Conservation (phyloP, 1,140 invertebrate species). For the Maniola jurtina region DNA sequence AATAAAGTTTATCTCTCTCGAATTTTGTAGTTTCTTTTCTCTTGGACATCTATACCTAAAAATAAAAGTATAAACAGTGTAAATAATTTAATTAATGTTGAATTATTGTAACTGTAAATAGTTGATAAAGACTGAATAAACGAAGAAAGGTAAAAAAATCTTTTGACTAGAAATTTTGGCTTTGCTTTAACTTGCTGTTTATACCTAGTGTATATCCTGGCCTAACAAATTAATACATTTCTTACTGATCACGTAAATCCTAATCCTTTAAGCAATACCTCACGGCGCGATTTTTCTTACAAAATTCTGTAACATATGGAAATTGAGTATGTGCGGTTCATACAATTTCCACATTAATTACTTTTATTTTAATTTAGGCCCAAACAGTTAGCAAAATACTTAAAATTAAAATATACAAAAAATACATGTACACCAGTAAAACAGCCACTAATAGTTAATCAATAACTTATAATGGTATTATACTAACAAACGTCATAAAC, state of each 20-base stretch:
- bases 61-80: background rate
- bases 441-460: too few relatives aligned
- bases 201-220: background rate
- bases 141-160: slow-evolving; percentile 3
- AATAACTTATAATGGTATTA: too few relatives aligned
- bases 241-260: background rate
- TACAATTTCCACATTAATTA: too few relatives aligned
- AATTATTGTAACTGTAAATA: background rate
- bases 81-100: background rate
- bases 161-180: slow-evolving; percentile 4
- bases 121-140: background rate
- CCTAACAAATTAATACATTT: background rate
- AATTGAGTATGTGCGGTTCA: too few relatives aligned
- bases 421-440: too few relatives aligned
- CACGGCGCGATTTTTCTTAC: too few relatives aligned
- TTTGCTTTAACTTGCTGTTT: slow-evolving; percentile 19
- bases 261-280: background rate
- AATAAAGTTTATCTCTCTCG: slow-evolving; percentile 38
- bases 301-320: too few relatives aligned
- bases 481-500: too few relatives aligned
- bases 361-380: too few relatives aligned
- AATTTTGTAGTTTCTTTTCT: slow-evolving; percentile 41
- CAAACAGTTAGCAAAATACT: too few relatives aligned
- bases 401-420: too few relatives aligned
- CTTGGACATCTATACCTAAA: background rate